Evolutionary conservation across 2,113 vertebrate genomes (phyloP), one percentile per base, ranked within the genome.

Genomic region (Rhinichthys klamathensis): DNA sequence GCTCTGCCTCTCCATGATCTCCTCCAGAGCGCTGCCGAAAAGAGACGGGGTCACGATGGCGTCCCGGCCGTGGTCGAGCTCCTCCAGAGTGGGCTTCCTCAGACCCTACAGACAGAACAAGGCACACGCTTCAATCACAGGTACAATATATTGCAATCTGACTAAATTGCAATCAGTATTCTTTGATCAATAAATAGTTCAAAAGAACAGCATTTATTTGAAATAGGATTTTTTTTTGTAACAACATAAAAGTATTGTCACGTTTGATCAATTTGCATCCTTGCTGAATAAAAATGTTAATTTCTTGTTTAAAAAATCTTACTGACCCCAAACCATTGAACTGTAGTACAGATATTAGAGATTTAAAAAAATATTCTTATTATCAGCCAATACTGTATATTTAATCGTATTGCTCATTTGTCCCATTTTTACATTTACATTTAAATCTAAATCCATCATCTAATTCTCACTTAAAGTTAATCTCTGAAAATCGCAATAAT

Each of bases 1-100:
- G 49, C 90, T 92, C 91, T 96, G 95, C 63, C 95, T 91, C 89
- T 93, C 89, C 95, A 96, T 96, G 84, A 96, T 95, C 82, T 96
- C 95, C 82, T 96, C 93, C 93, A 96, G 91, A 46, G 95, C 94
- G 72, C 94, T 95, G 88, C 95, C 95, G 0, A 96, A 96, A 88
- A 96, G 92, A 0, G 95, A 96, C 0, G 95, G 95, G 0, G 93
- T 96, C 78, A 96, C 16, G 27, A 96, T 95, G 87, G 94, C 94
- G 0, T 92, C 93, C 65, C 93, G 92, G 41, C 95, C 94, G 0
- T 95, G 94, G 0, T 56, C 90, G 6, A 96, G 94, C 91, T 96
- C 95, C 15, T 96, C 95, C 78, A 94, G 80, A 0, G 94, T 95
- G 0, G 95, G 95, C 41, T 95, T 96, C 23, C 94, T 92, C 44